Evolutionary conservation across 1,140 invertebrate genomes (phyloP).

Genomic region (Monochamus saltuarius): DNA sequence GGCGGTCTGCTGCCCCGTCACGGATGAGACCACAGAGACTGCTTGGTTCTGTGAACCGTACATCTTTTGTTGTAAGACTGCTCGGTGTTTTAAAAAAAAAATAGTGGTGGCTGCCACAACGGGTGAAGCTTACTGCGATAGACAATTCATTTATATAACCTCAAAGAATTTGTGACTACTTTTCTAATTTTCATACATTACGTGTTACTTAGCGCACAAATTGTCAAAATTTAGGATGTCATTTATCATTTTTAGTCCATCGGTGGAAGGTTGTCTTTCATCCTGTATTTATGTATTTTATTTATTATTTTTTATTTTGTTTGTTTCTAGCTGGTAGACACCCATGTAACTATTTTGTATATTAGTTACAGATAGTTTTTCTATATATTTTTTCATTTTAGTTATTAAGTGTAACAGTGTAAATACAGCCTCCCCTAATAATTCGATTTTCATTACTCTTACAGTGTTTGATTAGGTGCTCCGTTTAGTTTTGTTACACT

Average conservation of each 20-base stretch:
- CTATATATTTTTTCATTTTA: slow-evolving; percentile 26
- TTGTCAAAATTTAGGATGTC: slow-evolving; percentile 17
- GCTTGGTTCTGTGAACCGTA: slow-evolving; percentile 48
- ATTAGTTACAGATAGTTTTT: slow-evolving; percentile 29
- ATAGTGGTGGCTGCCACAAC: slow-evolving; percentile 27
- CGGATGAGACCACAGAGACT: slow-evolving; percentile 42
- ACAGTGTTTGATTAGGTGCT: slow-evolving; percentile 38
- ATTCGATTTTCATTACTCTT: slow-evolving; percentile 24
- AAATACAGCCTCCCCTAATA: slow-evolving; percentile 27
- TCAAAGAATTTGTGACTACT: slow-evolving; percentile 36
- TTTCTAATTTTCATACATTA: slow-evolving; percentile 43
- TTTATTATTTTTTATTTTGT: slow-evolving; percentile 39
- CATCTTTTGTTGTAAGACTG: slow-evolving; percentile 34
- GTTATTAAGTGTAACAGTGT: slow-evolving; percentile 31
- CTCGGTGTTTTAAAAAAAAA: slow-evolving; percentile 33
- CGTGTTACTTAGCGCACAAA: slow-evolving; percentile 29
- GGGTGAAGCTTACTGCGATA: slow-evolving; percentile 31
- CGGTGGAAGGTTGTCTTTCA: neutral
- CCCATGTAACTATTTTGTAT: slow-evolving; percentile 13
- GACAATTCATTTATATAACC: slow-evolving; percentile 25
- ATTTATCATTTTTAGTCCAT: neutral
- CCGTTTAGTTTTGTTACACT: slow-evolving; percentile 34
- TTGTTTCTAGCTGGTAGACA: slow-evolving; percentile 34
- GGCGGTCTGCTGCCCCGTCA: slow-evolving; percentile 41
- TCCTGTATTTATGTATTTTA: slow-evolving; percentile 24